These are phyloP conservation scores for Arion vulgaris DNA, from an alignment of 1,140 invertebrate genomes.

Conservation along the genomic window DNA sequence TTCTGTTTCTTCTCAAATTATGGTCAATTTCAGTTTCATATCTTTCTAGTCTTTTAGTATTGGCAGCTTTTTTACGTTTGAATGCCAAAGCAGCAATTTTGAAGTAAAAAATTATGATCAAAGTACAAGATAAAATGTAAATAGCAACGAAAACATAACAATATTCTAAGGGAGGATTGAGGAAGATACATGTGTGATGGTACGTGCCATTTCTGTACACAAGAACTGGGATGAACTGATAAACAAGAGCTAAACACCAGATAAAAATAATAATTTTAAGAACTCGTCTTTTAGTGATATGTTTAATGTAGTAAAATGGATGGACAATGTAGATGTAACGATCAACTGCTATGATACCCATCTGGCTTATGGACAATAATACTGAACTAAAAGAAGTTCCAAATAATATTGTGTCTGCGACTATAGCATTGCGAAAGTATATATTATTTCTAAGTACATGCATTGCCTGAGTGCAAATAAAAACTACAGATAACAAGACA, in stretches of 20 bases:
- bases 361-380: not conserved
- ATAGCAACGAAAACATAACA: not conserved
- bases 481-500: not conserved
- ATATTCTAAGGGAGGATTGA: not conserved
- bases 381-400: not conserved
- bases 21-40: too few species aligned
- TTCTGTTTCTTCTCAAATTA: not conserved
- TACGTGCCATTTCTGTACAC: not conserved
- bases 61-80: not conserved
- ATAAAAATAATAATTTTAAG: not conserved
- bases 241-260: not conserved
- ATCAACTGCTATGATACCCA: not conserved
- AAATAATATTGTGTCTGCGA: not conserved
- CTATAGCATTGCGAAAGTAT: not conserved
- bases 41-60: not conserved
- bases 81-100: not conserved
- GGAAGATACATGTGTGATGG: not conserved
- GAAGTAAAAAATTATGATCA: not conserved
- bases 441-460: not conserved
- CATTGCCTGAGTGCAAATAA: not conserved
- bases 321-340: not conserved
- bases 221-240: not conserved
- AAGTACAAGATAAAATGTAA: not conserved
- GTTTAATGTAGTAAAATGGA: not conserved
- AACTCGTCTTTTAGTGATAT: not conserved